Conservation (phyloP, 2,888 invertebrate species). For the Lasioglossum morio region DNA sequence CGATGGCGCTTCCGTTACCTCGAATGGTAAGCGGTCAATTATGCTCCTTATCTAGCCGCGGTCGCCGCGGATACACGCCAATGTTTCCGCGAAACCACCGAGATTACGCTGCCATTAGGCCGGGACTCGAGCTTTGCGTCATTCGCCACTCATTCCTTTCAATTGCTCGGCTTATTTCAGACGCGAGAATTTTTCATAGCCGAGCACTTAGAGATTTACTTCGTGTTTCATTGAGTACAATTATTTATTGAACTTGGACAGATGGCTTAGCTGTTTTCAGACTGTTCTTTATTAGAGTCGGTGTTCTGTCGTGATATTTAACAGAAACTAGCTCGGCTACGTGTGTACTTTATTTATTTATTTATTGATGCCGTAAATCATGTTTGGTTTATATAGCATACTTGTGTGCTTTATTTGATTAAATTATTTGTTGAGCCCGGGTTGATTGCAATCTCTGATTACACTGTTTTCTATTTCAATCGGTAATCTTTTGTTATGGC, state of each 20-base stretch:
- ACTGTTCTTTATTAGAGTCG: too few species aligned
- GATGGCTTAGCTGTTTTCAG: too few species aligned
- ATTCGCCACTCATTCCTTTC: background rate
- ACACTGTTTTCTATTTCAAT: background rate
- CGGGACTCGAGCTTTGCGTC: background rate
- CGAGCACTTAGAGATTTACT: background rate
- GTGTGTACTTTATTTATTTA: too few species aligned
- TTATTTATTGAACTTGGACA: background rate
- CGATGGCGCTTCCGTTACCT: slow-evolving; percentile 86
- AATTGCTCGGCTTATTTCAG: background rate
- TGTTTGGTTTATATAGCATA: too few species aligned
- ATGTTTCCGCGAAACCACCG: background rate
- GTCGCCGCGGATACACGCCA: background rate
- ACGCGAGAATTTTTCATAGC: background rate
- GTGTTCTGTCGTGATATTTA: too few species aligned
- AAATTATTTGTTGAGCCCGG: background rate
- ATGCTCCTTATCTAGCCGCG: slow-evolving; percentile 23
- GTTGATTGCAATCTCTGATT: background rate
- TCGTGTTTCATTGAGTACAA: background rate
- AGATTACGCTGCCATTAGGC: background rate
- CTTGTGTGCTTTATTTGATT: background rate
- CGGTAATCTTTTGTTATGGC: background rate
- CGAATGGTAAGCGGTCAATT: slow-evolving; percentile 85
- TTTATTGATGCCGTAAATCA: too few species aligned
- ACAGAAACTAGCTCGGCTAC: too few species aligned